Evolutionary conservation across 1,140 invertebrate genomes (phyloP), one percentile per base, ranked within the genome.

Genomic region (Diabrotica undecimpunctata): DNA sequence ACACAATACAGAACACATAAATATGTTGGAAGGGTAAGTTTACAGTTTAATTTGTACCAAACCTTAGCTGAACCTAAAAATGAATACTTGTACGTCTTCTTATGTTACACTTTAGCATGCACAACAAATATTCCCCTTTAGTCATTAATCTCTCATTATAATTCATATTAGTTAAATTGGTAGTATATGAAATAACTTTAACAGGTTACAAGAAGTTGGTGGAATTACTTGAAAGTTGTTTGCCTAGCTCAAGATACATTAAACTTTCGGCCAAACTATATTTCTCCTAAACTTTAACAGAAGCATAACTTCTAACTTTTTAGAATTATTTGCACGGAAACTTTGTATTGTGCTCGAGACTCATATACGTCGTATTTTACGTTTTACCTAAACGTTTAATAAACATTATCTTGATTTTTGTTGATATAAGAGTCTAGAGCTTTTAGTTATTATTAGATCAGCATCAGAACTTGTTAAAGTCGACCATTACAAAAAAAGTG

Each of bases 121-220:
- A 46, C n/a, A 46, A 46, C 41, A 46, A 6, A 46, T 46, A 46
- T 46, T 46, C 36, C 55, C 8, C 35, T 37, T 57, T 57, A n/a
- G 11, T 6, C 36, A 57, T 57, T 57, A 57, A 57, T 57, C 38
- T 57, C 55, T 57, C 55, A 57, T 57, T 57, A 37, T 57, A 57
- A 38, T 57, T 57, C 55, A 57, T 57, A 57, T 38, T 57, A 36
- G 25, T 57, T 25, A 41, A 57, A 57, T 57, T 57, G 25, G 36
- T 57, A 57, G 35, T 41, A 57, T 57, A 57, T 57, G 25, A 57
- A 57, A 57, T 57, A 57, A 57, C 55, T 57, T 57, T 37, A 38
- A 37, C 55, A 57, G 55, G 55, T 57, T 57, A 37, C 55, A 57
- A 37, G 37, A 57, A 57, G 25, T 57, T 57, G n/a, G 55, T 37